A percentile compares a stretch with the other conserved stretches of the same genome.
Conservation (phyloP, 2,888 invertebrate genomes). For the Amphipyra berbera region DNA sequence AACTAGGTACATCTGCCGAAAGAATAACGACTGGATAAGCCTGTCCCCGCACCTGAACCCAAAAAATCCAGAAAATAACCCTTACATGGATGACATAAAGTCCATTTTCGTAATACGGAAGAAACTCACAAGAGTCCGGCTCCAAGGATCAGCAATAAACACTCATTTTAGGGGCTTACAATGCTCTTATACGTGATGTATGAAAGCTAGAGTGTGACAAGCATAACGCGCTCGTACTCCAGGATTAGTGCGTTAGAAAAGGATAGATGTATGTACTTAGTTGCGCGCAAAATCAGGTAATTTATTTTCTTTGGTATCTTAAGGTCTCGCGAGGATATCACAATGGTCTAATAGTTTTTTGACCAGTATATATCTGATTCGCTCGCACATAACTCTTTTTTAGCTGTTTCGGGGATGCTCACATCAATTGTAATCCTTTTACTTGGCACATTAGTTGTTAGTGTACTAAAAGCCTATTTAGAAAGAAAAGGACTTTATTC, state of each 20-base stretch:
- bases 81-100: slow-evolving; percentile 69
- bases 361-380: slow-evolving; percentile 63
- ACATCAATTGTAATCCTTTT: slow-evolving; percentile 12
- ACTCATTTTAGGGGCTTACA: slow-evolving; percentile 84
- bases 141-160: slow-evolving; percentile 85
- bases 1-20: slow-evolving; percentile 72
- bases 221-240: slow-evolving; percentile 66
- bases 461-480: background rate
- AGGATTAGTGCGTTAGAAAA: slow-evolving; percentile 70
- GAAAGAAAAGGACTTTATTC: background rate
- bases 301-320: slow-evolving; percentile 64
- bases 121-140: slow-evolving; percentile 70
- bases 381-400: slow-evolving; percentile 47
- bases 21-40: slow-evolving; percentile 81
- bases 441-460: slow-evolving; percentile 8
- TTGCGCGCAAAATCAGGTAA: slow-evolving; percentile 63
- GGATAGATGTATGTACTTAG: slow-evolving; percentile 64
- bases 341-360: slow-evolving; percentile 69
- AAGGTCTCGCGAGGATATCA: slow-evolving; percentile 61
- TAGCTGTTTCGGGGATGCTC: slow-evolving; percentile 26
- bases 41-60: slow-evolving; percentile 79
- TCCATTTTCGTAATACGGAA: slow-evolving; percentile 63
- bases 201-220: slow-evolving; percentile 77
- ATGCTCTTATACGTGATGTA: slow-evolving; percentile 82
- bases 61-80: slow-evolving; percentile 56